Percentiles rank a stretch among this genome's conserved stretches.
phyloP scores from a whole-genome alignment of 2,113 vertebrate genomes.

The Lophotis ruficrista region DNA sequence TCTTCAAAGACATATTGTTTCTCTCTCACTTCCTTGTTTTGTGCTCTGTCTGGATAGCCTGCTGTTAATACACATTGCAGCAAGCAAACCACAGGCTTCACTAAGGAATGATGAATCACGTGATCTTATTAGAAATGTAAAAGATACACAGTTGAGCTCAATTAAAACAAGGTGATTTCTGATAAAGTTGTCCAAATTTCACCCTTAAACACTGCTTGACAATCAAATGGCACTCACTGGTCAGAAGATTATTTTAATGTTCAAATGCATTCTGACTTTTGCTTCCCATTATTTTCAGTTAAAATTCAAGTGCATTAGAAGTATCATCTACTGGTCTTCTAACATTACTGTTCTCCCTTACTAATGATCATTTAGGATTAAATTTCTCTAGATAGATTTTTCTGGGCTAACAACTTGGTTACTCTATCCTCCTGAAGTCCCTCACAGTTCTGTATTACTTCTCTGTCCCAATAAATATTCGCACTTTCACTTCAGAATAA shows the following conservation, averaged over 20 bases:
- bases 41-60: background rate
- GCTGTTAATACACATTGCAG: background rate
- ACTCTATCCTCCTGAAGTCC: background rate
- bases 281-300: background rate
- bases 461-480: background rate
- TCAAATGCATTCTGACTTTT: background rate
- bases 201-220: background rate
- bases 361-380: background rate
- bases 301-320: slow-evolving; percentile 5
- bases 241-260: background rate
- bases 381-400: background rate
- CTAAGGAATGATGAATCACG: background rate
- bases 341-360: background rate
- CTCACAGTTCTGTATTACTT: background rate
- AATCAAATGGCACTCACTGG: background rate
- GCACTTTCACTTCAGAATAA: background rate
- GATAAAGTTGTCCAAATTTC: background rate
- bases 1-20: slow-evolving; percentile 6
- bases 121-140: background rate
- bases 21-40: slow-evolving; percentile 28
- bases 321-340: background rate
- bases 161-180: background rate
- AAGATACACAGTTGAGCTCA: background rate
- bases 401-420: background rate
- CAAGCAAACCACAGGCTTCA: background rate